phyloP scores from a whole-genome alignment of 2,797 vertebrate species.

The Taeniopygia guttata region DNA sequence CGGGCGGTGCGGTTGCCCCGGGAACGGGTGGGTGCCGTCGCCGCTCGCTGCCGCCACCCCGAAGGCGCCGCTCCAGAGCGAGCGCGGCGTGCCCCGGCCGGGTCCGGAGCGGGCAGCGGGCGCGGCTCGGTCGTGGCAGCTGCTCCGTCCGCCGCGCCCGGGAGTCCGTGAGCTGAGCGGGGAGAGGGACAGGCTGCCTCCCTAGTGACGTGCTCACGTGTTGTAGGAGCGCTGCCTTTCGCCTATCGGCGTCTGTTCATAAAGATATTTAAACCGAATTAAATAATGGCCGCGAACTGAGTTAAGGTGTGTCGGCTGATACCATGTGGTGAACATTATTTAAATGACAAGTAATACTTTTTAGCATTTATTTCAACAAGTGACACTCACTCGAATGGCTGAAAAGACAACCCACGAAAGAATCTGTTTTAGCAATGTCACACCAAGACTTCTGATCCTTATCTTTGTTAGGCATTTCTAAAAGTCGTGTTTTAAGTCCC shows the following conservation, averaged over 20 bases:
- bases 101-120: not conserved
- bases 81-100: not conserved
- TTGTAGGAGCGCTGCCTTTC: not conserved
- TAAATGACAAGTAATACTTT: not conserved
- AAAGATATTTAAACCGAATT: not conserved
- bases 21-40: conserved; percentile 48
- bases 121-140: not conserved
- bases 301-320: not conserved
- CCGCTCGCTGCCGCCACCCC: not conserved
- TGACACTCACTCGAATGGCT: rapidly evolving
- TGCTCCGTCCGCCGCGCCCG: not conserved
- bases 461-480: not conserved
- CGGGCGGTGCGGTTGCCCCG: conserved; percentile 55
- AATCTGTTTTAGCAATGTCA: not conserved
- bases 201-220: not conserved
- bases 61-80: not conserved
- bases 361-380: conserved; percentile 8
- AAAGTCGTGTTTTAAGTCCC: not conserved
- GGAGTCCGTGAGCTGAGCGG: not conserved
- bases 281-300: not conserved
- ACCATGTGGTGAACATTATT: not conserved
- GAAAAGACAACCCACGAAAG: not conserved
- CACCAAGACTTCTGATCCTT: not conserved
- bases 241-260: not conserved
- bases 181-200: not conserved